A percentile compares a stretch with the other conserved stretches of the same genome.
Evolutionary conservation across 2,888 invertebrate species (phyloP).

Genomic region (Lithosia quadra): DNA sequence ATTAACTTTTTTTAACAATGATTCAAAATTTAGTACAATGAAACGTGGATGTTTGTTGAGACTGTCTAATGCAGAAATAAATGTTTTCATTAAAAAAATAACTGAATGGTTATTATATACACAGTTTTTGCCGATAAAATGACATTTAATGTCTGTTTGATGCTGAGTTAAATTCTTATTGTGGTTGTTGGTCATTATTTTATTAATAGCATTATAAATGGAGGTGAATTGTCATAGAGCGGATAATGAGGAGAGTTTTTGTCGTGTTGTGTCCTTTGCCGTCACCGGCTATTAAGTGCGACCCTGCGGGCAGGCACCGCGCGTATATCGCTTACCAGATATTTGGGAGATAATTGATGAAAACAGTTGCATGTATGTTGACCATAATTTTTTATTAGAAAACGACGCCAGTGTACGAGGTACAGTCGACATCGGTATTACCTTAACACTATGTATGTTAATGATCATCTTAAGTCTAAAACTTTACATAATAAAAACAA

Average conservation of each 20-base stretch:
- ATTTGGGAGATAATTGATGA: constrained; percentile 44
- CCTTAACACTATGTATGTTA: too few relatives aligned
- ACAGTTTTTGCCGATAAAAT: constrained; percentile 75
- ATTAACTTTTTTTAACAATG: background rate
- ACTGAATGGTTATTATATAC: constrained; percentile 64
- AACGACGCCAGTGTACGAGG: background rate
- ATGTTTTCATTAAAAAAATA: constrained; percentile 59
- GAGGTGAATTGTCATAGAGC: constrained; percentile 70
- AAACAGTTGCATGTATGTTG: constrained; percentile 45
- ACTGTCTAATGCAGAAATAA: constrained; percentile 76
- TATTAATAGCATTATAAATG: constrained; percentile 86
- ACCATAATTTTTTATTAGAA: constrained; percentile 30
- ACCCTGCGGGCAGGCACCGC: constrained; percentile 43
- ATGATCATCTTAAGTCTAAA: too few relatives aligned
- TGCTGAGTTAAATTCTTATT: constrained; percentile 71
- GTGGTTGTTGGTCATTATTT: constrained; percentile 69
- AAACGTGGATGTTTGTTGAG: constrained; percentile 57
- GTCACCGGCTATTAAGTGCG: constrained; percentile 60
- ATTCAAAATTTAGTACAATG: background rate
- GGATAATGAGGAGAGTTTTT: constrained; percentile 76
- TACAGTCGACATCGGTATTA: too few relatives aligned
- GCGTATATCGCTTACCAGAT: constrained; percentile 41
- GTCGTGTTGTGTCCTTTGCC: constrained; percentile 74
- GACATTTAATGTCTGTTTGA: constrained; percentile 80
- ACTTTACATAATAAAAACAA: too few relatives aligned